Conservation (phyloP, 2,797 vertebrate species). For the Vireo griseus region DNA sequence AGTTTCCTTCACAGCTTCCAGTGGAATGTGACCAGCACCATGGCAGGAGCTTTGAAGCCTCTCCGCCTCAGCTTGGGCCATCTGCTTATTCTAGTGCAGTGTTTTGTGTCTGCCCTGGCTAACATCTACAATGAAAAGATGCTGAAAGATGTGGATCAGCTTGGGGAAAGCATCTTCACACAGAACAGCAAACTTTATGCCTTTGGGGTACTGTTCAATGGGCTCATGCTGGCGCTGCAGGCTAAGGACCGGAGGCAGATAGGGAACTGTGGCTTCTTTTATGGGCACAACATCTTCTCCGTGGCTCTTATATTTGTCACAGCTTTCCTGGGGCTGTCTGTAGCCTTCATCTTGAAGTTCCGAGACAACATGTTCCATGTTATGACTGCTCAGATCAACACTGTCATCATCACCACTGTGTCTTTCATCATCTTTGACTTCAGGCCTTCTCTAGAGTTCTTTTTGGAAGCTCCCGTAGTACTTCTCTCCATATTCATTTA, state of each 20-base stretch:
- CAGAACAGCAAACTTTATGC: slow-evolving; percentile 95
- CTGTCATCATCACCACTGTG: slow-evolving; percentile 87
- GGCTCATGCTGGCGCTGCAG: slow-evolving; percentile 81
- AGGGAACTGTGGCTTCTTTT: slow-evolving; percentile 87
- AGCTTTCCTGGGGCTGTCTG: slow-evolving; percentile 88
- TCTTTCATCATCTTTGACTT: slow-evolving; percentile 93
- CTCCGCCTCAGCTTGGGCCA: slow-evolving; percentile 86
- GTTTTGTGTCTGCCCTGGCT: slow-evolving; percentile 92
- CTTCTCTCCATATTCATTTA: slow-evolving; percentile 95
- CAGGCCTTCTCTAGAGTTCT: slow-evolving; percentile 90
- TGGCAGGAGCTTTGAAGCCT: slow-evolving; percentile 72
- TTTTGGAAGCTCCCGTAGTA: slow-evolving; percentile 91
- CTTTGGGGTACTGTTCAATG: slow-evolving; percentile 91
- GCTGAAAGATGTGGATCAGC: slow-evolving; percentile 90
- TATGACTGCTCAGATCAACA: slow-evolving; percentile 92
- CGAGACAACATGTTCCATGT: slow-evolving; percentile 99
- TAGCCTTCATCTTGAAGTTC: slow-evolving; percentile 98
- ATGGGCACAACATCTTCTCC: slow-evolving; percentile 93
- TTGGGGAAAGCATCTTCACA: slow-evolving; percentile 90
- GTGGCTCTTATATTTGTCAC: slow-evolving; percentile 88
- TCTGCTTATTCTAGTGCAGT: slow-evolving; percentile 89
- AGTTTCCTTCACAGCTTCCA: slow-evolving; percentile 71
- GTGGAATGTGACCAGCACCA: slow-evolving; percentile 77
- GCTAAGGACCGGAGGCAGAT: slow-evolving; percentile 80
- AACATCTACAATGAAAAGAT: slow-evolving; percentile 99